phyloP scores from a whole-genome alignment of 2,113 vertebrate species.

The Anser brachyrhynchus region DNA sequence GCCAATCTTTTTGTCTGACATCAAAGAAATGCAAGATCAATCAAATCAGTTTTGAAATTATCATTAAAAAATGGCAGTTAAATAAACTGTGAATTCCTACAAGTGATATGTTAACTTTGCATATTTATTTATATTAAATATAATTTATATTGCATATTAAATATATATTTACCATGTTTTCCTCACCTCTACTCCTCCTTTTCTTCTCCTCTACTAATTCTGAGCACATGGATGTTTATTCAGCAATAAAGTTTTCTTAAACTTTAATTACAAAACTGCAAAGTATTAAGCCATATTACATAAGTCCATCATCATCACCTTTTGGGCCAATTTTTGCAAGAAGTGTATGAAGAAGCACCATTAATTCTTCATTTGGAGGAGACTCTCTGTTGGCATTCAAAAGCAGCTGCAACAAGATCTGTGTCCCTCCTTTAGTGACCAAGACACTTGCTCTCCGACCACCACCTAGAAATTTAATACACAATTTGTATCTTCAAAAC shows the following conservation, averaged over 20 bases:
- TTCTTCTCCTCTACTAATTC: neutral
- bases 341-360: slow-evolving; percentile 92
- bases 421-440: slow-evolving; percentile 92
- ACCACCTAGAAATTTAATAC: slow-evolving; percentile 78
- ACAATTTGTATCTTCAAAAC: neutral
- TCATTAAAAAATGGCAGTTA: neutral
- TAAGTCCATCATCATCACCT: slow-evolving; percentile 75
- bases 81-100: neutral
- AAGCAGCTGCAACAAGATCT: slow-evolving; percentile 89
- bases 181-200: neutral
- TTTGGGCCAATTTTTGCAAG: slow-evolving; percentile 95
- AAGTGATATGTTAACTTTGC: neutral
- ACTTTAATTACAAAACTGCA: neutral
- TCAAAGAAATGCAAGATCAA: slow-evolving; percentile 11
- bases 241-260: neutral
- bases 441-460: slow-evolving; percentile 87
- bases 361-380: slow-evolving; percentile 88
- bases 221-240: neutral
- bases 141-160: too few relatives aligned
- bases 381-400: slow-evolving; percentile 85
- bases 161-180: too few relatives aligned
- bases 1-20: slow-evolving; percentile 94
- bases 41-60: neutral
- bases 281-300: neutral
- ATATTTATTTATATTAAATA: neutral